Conservation (phyloP, 2,797 vertebrate genomes). For the Naso thynnoides region DNA sequence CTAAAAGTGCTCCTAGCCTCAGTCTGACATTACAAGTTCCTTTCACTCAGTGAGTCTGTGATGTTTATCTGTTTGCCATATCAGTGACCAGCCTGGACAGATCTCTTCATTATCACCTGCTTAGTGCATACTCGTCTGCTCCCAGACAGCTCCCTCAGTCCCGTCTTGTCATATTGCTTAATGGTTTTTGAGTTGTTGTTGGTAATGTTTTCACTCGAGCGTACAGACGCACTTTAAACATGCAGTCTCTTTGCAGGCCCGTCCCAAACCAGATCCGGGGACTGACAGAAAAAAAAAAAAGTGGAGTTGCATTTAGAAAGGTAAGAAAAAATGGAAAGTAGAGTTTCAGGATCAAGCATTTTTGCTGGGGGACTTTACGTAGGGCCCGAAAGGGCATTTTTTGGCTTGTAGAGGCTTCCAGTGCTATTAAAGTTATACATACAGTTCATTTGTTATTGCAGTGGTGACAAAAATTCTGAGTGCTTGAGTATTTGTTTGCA, state of each 20-base stretch:
- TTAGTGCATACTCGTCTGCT: constrained; percentile 70
- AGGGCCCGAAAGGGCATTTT: neutral
- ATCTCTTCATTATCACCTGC: constrained; percentile 80
- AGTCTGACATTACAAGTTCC: constrained; percentile 73
- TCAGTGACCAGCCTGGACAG: constrained; percentile 78
- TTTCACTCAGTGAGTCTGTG: constrained; percentile 67
- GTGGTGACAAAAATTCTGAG: neutral
- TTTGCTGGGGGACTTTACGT: neutral
- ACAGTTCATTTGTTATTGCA: neutral
- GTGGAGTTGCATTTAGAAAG: constrained; percentile 43
- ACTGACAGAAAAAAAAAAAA: constrained; percentile 45
- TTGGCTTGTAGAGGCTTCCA: neutral
- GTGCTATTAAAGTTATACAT: neutral
- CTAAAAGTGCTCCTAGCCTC: constrained; percentile 59
- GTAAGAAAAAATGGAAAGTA: constrained; percentile 30
- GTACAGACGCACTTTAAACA: constrained; percentile 45
- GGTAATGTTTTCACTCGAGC: constrained; percentile 56
- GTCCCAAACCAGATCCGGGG: constrained; percentile 45
- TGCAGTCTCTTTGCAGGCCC: constrained; percentile 61
- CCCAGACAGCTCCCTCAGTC: constrained; percentile 60
- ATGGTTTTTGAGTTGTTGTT: constrained; percentile 64
- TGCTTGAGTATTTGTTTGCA: neutral
- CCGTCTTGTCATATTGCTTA: constrained; percentile 51
- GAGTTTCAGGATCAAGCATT: neutral
- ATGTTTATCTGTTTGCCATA: constrained; percentile 81